Percentiles rank a stretch among this genome's conserved stretches.
These are phyloP conservation scores for Vidua macroura DNA, from an alignment of 2,113 vertebrate species.

Conservation along the genomic window DNA sequence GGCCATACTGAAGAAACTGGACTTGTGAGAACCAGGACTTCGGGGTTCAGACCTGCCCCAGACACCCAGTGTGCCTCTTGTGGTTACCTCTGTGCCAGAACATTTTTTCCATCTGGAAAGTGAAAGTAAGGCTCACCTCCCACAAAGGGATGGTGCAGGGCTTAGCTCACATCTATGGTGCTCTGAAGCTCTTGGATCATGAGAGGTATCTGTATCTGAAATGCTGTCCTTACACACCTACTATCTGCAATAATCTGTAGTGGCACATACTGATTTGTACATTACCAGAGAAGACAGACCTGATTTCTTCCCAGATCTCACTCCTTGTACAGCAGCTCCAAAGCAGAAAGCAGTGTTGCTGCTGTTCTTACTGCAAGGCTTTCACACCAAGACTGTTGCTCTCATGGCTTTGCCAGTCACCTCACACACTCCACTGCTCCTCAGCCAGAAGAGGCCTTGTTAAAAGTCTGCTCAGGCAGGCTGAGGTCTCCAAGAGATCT, in stretches of 20 bases:
- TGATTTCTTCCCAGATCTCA: not conserved
- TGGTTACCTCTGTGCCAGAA: not conserved
- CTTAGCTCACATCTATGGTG: not conserved
- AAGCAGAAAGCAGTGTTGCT: not conserved
- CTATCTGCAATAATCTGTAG: not conserved
- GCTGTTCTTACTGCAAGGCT: not conserved
- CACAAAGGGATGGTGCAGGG: not conserved
- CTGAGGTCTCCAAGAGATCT: not conserved
- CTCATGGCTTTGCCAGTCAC: not conserved
- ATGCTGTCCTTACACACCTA: not conserved
- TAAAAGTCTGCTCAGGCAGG: not conserved
- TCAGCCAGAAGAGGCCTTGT: not conserved
- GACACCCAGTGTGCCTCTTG: not conserved
- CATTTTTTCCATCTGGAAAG: not conserved
- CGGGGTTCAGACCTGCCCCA: not conserved
- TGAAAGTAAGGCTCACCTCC: not conserved
- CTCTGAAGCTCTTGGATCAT: not conserved
- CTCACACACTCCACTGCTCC: not conserved
- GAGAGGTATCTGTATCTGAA: not conserved
- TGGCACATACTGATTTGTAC: not conserved
- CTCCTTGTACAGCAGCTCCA: not conserved
- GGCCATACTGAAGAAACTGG: not conserved
- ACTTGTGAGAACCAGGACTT: not conserved
- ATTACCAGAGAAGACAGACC: not conserved
- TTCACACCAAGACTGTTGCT: not conserved